Percentiles rank a stretch among this genome's conserved stretches.
Conservation (phyloP, 2,113 vertebrate genomes). For the Pantherophis guttatus region DNA sequence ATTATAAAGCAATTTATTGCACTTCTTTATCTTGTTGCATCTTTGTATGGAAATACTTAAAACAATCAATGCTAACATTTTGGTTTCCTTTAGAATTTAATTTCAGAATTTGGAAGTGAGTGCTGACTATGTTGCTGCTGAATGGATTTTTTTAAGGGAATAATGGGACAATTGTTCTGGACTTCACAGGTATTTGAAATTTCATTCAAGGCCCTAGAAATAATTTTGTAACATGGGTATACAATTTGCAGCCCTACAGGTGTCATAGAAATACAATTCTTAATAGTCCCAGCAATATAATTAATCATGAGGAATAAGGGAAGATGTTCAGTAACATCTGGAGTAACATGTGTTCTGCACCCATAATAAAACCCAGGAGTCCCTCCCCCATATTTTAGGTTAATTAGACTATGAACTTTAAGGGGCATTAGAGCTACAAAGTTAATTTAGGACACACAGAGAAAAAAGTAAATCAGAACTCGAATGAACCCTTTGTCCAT, state of each 20-base stretch:
- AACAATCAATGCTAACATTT: not conserved
- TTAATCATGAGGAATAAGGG: not conserved
- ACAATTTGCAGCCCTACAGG: not conserved
- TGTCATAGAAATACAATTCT: not conserved
- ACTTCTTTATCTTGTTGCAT: constrained; percentile 4
- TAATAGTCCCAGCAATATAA: not conserved
- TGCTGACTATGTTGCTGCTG: not conserved
- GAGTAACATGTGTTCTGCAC: not conserved
- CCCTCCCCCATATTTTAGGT: not conserved
- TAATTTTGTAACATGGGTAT: not conserved
- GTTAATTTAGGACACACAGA: not conserved
- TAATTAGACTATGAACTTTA: not conserved
- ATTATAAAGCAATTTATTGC: not conserved
- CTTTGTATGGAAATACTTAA: not conserved
- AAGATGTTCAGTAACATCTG: not conserved
- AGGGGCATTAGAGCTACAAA: not conserved
- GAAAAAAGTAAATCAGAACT: not conserved
- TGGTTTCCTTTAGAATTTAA: not conserved
- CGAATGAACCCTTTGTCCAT: not conserved
- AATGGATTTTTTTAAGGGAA: not conserved
- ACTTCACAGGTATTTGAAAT: not conserved
- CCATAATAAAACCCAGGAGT: not conserved
- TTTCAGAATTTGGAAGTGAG: not conserved
- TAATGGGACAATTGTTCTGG: not conserved
- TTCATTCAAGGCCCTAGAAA: not conserved